Evolutionary conservation across 2,797 vertebrate genomes (phyloP), one percentile per base, ranked within the genome.

Genomic region (Coccyzus lansbergi): DNA sequence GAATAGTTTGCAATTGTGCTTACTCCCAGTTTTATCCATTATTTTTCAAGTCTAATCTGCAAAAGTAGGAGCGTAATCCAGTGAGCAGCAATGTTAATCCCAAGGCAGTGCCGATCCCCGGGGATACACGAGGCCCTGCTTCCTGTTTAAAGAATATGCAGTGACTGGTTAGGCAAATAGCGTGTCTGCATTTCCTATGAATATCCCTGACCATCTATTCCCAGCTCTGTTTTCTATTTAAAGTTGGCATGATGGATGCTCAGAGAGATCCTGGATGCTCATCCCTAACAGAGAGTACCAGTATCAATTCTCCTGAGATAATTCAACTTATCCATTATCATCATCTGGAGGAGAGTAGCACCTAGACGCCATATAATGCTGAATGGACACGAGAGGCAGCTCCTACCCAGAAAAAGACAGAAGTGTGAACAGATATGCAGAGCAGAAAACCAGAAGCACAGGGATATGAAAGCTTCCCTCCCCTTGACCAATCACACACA

Each of bases 171-270:
- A 95, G 92, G 91, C 77, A 95, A 96, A 96, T 69, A 42, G 82
- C 49, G 49, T 53, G 34, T 77, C 85, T 92, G 79, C 88, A 81
- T 92, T 93, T 93, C 93, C 94, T 86, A 83, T 63, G 92, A 94
- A 93, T 86, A 95, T 90, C 88, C 84, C 84, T 86, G 62, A 63
- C 86, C 62, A 48, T 79, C 71, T 96, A 95, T 91, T 95, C 90
- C 86, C 90, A 89, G 78, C 65, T 88, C 93, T 86, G 89, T 85
- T 95, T 94, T 96, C 94, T 96, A 93, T 96, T 97, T 96, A 93
- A 91, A 94, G 79, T 55, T 93, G 94, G 89, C 94, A 83, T 85
- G 83, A 93, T 93, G 83, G 76, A 90, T 28, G 19, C 64, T 95
- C 42, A 75, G 78, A 91, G 93, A 93, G 64, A 83, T 87, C 93